A percentile compares a stretch with the other conserved stretches of the same genome.
Conservation (phyloP, 2,113 vertebrate genomes). For the Sapajus apella region DNA sequence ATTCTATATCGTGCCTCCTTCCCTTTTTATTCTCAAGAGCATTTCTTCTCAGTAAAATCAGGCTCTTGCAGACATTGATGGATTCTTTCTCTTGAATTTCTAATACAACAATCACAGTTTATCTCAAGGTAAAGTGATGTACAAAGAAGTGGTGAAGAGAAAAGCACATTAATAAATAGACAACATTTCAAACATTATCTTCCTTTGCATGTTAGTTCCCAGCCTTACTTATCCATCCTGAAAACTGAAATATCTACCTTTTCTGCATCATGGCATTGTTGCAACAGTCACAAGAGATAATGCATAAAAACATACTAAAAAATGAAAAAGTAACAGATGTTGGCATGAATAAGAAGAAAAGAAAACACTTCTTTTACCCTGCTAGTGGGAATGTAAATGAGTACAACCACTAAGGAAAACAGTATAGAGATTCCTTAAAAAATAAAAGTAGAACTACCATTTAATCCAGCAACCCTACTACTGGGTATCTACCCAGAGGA, state of each 20-base stretch:
- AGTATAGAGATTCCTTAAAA: too few species aligned
- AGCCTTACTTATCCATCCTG: background rate
- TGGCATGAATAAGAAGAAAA: too few species aligned
- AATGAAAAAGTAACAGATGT: too few species aligned
- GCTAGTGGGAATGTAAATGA: too few species aligned
- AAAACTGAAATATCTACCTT: background rate
- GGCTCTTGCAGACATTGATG: background rate
- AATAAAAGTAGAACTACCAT: too few species aligned
- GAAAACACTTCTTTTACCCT: too few species aligned
- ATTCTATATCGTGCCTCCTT: background rate
- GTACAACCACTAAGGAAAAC: too few species aligned
- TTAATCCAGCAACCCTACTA: too few species aligned
- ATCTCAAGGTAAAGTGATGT: background rate
- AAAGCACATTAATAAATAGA: background rate
- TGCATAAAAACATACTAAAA: background rate
- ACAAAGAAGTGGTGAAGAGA: background rate
- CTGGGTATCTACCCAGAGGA: too few species aligned
- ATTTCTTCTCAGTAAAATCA: background rate
- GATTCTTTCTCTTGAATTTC: background rate
- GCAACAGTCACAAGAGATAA: background rate
- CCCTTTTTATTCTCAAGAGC: background rate
- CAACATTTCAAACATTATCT: background rate
- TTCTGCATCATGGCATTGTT: background rate
- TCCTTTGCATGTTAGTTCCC: background rate
- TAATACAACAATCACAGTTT: background rate